Evolutionary conservation across 2,888 invertebrate genomes (phyloP).

Genomic region (Machimus rusticus): DNA sequence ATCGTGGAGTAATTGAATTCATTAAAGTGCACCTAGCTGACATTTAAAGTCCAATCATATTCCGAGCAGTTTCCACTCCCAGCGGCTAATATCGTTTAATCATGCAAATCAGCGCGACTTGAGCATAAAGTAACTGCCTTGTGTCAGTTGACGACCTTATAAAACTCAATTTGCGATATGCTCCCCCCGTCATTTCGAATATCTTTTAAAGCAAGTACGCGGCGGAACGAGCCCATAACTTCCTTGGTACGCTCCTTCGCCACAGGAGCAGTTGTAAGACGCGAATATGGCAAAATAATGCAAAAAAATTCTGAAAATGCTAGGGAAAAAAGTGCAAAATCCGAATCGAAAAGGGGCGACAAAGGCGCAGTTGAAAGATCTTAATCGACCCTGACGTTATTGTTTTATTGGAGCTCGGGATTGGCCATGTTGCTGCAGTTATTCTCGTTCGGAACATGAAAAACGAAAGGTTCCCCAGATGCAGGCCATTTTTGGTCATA

Average conservation of each 20-base stretch:
- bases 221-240: neutral
- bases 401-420: constrained; percentile 33
- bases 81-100: constrained; percentile 42
- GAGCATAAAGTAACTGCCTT: neutral
- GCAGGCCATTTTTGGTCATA: constrained; percentile 15
- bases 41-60: constrained; percentile 1
- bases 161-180: constrained; percentile 27
- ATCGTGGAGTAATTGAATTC: neutral
- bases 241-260: neutral
- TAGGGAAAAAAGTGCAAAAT: neutral
- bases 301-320: neutral
- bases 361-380: constrained; percentile 40
- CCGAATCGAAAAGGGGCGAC: neutral
- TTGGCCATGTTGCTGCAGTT: neutral
- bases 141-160: neutral
- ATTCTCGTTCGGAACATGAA: neutral
- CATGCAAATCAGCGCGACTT: constrained; percentile 41
- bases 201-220: neutral
- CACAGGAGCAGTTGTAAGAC: neutral
- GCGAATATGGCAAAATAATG: neutral
- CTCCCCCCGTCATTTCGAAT: neutral
- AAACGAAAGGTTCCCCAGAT: constrained; percentile 12
- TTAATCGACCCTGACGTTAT: constrained; percentile 40
- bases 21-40: constrained; percentile 9
- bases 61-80: constrained; percentile 19